phyloP scores from a whole-genome alignment of 2,797 vertebrate species.

The Thripadectes ignobilis region DNA sequence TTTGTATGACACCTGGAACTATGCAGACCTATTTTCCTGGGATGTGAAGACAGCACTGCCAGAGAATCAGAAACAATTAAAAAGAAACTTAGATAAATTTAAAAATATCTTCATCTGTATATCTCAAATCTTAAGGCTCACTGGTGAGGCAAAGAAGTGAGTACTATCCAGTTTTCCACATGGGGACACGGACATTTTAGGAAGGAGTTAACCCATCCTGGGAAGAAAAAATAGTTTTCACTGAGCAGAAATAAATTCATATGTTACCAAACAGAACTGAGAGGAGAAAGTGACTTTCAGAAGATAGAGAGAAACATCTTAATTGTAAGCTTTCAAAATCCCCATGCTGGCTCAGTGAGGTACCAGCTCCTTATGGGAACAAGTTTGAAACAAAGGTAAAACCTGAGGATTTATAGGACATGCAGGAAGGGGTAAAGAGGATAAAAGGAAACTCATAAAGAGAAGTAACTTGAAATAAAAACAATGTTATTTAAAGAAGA shows the following conservation, averaged over 20 bases:
- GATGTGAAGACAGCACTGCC: not conserved
- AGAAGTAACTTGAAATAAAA: constrained; percentile 31
- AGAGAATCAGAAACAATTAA: not conserved
- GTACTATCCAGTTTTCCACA: not conserved
- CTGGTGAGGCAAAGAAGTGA: not conserved
- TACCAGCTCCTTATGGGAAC: not conserved
- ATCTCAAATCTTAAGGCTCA: not conserved
- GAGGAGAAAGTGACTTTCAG: not conserved
- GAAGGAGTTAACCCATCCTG: not conserved
- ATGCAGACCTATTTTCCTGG: not conserved
- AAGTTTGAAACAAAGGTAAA: not conserved
- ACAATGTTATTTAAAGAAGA: not conserved
- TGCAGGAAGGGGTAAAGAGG: not conserved
- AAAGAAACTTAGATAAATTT: not conserved
- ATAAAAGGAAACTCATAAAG: not conserved
- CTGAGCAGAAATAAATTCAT: not conserved
- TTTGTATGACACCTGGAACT: not conserved
- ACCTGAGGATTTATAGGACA: constrained; percentile 11
- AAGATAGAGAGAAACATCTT: not conserved
- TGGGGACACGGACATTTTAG: not conserved
- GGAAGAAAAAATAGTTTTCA: not conserved
- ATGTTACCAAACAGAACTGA: not conserved
- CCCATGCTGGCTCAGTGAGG: not conserved
- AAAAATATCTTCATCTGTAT: not conserved
- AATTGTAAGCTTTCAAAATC: constrained; percentile 26